These are phyloP conservation scores for Nymphalis polychloros DNA, from an alignment of 2,888 invertebrate species.

Conservation along the genomic window DNA sequence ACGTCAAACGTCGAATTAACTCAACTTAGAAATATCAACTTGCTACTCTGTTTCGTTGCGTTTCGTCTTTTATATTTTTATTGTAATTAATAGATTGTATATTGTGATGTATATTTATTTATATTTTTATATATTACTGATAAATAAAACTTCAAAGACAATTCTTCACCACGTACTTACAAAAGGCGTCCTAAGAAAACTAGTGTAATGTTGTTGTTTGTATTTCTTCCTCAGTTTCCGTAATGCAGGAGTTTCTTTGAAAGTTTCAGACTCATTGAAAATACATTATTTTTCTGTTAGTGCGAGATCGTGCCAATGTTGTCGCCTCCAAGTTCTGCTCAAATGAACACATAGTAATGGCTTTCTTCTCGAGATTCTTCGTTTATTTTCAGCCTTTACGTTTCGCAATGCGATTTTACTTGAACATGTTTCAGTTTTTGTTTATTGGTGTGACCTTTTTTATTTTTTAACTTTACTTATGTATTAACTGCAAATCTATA, in stretches of 20 bases:
- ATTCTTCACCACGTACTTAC: constrained; percentile 1
- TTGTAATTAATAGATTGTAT: no score
- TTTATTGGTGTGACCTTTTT: constrained; percentile 12
- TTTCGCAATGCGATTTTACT: constrained; percentile 26
- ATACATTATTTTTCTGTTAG: constrained; percentile 42
- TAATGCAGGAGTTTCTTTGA: constrained; percentile 30
- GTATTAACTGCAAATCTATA: neutral
- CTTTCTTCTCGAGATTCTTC: constrained; percentile 29
- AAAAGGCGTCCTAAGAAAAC: constrained; percentile 15
- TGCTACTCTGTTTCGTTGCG: no score
- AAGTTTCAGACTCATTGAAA: constrained; percentile 39
- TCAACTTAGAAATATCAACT: no score
- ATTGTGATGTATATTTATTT: neutral
- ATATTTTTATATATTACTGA: constrained; percentile 6
- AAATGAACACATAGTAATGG: constrained; percentile 41
- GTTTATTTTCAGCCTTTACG: constrained; percentile 32
- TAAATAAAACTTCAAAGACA: constrained; percentile 5
- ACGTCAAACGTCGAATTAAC: no score
- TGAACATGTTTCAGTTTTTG: constrained; percentile 15
- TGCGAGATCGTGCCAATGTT: constrained; percentile 39
- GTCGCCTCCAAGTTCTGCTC: constrained; percentile 41
- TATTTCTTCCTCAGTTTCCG: constrained; percentile 22
- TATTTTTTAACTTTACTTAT: neutral
- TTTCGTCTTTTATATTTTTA: no score
- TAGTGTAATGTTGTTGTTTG: constrained; percentile 31